Base-by-base conservation (phyloP, 2,888 invertebrate species). In the Polia nebulosa region DNA sequence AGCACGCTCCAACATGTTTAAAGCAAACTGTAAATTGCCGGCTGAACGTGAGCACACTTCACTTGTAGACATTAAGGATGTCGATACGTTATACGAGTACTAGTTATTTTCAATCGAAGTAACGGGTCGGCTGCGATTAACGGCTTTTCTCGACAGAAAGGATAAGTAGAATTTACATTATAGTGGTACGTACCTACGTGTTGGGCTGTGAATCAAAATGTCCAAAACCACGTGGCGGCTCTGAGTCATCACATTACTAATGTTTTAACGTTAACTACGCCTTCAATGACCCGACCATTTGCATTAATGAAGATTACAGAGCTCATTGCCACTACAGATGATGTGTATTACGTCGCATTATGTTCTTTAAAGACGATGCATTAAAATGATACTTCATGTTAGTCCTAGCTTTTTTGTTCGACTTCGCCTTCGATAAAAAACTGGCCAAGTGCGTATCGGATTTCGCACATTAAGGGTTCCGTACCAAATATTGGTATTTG, bases 71-170 rank as follows among this genome's bases (percentile, higher is more conserved):
- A 68, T 65, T 57, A 65, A 73, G 61, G 60, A 70, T 72, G 72
- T 58, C 65, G 62, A 61, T 68, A 68, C 70, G 62, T 75, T 53
- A 66, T 62, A 57, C 71, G 64, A 61, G 65, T 62, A 57, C 71
- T 64, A 61, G 65, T 66, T 66, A 74, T 69, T 39, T 72, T 63
- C 63, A 75, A 70, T 80, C 34, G 63, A 76, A 75, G 57, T 82
- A 84, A 86, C 83, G 83, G 77, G 17, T 53, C 77, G 74, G 22
- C 25, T 55, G 53, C 65, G 72, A 76, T 75, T 80, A 84, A 83
- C 86, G 80, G 86, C 34, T 62, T 55, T 71, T 75, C n/a, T 55
- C 25, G 64, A 81, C 72, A 72, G 76, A 81, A 75, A 81, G 72
- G 60, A 77, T 75, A 44, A 44, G 39, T 67, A 36, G 34, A n/a